A percentile compares a stretch with the other conserved stretches of the same genome.
Conservation (phyloP, 2,888 invertebrate species). For the Pristionchus japonicus region DNA sequence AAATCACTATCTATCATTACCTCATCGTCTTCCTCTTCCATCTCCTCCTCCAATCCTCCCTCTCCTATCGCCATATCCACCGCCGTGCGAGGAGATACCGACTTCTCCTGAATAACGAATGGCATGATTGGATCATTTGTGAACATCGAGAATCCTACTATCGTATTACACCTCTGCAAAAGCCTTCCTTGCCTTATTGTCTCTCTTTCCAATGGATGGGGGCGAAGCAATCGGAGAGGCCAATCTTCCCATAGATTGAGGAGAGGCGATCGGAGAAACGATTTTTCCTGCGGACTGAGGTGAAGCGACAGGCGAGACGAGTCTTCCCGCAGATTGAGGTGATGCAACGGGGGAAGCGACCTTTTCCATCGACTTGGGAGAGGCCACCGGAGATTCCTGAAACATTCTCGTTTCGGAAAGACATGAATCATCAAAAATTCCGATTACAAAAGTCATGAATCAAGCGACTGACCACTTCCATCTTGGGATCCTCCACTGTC, state of each 20-base stretch:
- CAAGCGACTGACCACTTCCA: not conserved
- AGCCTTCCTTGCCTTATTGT: no score
- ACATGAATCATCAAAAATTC: not conserved
- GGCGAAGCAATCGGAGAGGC: not conserved
- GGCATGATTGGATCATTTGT: no score
- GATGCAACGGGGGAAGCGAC: not conserved
- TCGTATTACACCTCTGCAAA: no score
- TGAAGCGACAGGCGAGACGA: not conserved
- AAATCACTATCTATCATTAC: not conserved
- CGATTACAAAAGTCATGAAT: not conserved
- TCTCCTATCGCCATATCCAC: not conserved
- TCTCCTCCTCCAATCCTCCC: slow-evolving; percentile 13
- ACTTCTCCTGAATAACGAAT: not conserved
- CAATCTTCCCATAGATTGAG: not conserved
- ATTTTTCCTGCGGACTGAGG: not conserved
- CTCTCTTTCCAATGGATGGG: not conserved
- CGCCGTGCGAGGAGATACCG: slow-evolving; percentile 17
- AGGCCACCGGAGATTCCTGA: not conserved
- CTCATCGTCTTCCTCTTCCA: slow-evolving; percentile 1
- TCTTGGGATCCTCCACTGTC: not conserved
- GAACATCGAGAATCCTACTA: no score
- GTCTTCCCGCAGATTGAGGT: no score
- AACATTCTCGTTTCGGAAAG: not conserved
- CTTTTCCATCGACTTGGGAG: no score
- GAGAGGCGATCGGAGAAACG: not conserved